Base-by-base conservation (phyloP, 1,140 invertebrate species). In the Bilobella aurantiaca region DNA sequence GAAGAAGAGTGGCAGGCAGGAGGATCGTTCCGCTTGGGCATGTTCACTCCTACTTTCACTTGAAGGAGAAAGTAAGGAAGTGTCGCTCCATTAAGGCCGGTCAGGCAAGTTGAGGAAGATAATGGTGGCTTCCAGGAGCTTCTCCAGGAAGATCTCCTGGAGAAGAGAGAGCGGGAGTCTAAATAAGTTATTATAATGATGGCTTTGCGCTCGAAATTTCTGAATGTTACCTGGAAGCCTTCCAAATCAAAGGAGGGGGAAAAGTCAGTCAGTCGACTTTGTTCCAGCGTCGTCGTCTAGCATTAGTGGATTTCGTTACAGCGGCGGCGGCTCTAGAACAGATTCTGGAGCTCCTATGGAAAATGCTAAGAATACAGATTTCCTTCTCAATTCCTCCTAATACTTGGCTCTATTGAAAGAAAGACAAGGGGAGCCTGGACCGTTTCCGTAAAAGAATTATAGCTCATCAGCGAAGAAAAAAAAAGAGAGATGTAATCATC, bases 111-210 rank as follows among this genome's bases (percentile, higher is more conserved):
- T 12, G 8, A 5, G 49, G 49, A 23, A 53, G 25, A 53, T 42
- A 42, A 18, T 12, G 8, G 34, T 18, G 8, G 49, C 8, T 16
- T 23, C 14, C 3, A 18, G 49, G 25, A 53, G 28, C 57, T 8
- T 42, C 23, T 30, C 37, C 30, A 57, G 62, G 25, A 56, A 32
- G 57, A 34, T 59, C n/a, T n/a, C n/a, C n/a, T n/a, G n/a, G n/a
- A 56, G 56, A 57, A 64, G 28, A 64, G 59, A 56, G 46, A 67
- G 47, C 49, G 62, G 64, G 49, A 53, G 49, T 53, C 49, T 70
- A 70, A 70, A 66, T 70, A 70, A 67, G 66, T 70, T 70, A 70
- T 70, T 67, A 70, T 70, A 56, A 42, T 18, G 66, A 64, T 53
- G 61, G 47, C 23, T 62, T 31, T 18, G 3, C 29, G 30, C 46